Base-by-base conservation (phyloP, 2,888 invertebrate genomes). In the Schrankia costaestrigalis region DNA sequence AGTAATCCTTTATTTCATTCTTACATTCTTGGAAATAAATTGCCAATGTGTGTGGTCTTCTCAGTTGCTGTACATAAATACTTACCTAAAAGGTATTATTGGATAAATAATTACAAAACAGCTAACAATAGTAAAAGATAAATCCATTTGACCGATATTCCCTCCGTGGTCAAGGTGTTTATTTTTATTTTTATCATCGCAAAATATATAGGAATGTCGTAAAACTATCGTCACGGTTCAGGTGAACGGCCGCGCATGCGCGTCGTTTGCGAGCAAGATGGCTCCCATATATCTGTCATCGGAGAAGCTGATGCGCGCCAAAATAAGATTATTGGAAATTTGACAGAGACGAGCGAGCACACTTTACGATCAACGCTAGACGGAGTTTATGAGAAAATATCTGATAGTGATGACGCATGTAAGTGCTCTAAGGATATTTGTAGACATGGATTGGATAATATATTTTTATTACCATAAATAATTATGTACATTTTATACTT, bases 321-420 rank as follows among this genome's bases (percentile, higher is more conserved):
- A 85, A 87, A 86, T 87, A 86, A 86, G 82, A 81, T 84, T 80
- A 80, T 79, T 74, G 82, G 82, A 82, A 80, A 82, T 81, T 84
- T 82, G 84, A 85, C 84, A 80, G 78, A 77, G 71, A 73, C 68
- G 77, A 76, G 72, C 63, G 64, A 61, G 63, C 63, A 59, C 67
- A 65, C 69, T 81, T 81, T 82, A 82, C 82, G 82, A 81, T 73
- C 71, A 55, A 56, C 56, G 58, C 71, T 76, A 74, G 75, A 73
- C 73, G 58, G 66, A 49, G 45, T 72, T 68, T 67, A 69, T 70
- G 63, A 66, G 63, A 59, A 56, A 61, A 69, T 59, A 71, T 67
- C 65, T 62, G 51, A 56, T 61, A 47, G 63, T 57, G 79, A 74
- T 83, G 84, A 85, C 80, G 83, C 75, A 80, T 75, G 58, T 77